Conservation (phyloP, 2,797 vertebrate species). For the Melopsittacus undulatus region DNA sequence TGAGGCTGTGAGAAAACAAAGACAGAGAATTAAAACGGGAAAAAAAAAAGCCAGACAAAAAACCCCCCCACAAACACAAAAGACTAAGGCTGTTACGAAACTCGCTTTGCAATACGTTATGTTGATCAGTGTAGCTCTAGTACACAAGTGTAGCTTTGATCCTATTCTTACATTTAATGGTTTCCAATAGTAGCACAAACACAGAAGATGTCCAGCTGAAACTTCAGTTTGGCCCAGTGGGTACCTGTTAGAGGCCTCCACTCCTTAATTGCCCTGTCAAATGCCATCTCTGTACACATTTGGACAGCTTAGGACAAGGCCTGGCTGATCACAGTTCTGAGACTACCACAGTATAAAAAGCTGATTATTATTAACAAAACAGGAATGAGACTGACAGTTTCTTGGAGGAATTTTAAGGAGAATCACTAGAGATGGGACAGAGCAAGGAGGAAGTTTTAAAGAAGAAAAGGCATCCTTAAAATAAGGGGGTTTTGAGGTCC, state of each 20-base stretch:
- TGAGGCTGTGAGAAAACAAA: constrained; percentile 85
- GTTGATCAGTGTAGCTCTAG: background rate
- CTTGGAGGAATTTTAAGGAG: background rate
- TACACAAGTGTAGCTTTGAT: background rate
- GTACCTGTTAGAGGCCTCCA: background rate
- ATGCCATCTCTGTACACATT: background rate
- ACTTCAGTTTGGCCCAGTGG: background rate
- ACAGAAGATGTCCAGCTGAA: background rate
- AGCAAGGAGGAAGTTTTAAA: background rate
- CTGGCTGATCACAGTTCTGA: background rate
- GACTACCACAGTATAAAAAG: background rate
- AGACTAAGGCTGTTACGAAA: background rate
- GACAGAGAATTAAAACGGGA: background rate
- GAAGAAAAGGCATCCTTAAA: background rate
- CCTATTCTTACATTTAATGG: background rate
- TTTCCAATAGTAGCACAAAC: background rate
- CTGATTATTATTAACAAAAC: background rate
- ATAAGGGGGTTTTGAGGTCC: background rate
- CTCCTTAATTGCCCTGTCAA: background rate
- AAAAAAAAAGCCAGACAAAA: background rate
- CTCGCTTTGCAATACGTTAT: background rate
- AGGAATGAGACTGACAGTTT: background rate
- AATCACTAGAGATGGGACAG: background rate
- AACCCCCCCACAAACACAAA: background rate
- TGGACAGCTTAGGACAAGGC: background rate